Percentiles rank a stretch among this genome's conserved stretches.
phyloP scores from a whole-genome alignment of 2,888 invertebrate species.

The Pogonocherus hispidulus region DNA sequence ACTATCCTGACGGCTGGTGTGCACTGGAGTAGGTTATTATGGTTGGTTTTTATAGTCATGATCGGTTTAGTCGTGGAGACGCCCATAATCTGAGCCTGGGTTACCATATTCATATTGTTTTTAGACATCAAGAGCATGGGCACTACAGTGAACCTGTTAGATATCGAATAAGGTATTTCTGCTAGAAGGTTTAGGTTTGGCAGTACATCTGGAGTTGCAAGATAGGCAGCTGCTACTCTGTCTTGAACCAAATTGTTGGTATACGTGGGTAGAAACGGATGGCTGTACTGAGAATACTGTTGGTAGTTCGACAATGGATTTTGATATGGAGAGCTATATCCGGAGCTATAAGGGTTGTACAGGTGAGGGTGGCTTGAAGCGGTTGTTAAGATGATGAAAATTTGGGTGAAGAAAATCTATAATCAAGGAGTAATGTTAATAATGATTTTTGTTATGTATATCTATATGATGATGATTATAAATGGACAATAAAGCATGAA shows the following conservation, averaged over 20 bases:
- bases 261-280: slow-evolving; percentile 32
- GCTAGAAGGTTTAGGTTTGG: slow-evolving; percentile 63
- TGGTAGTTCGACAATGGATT: slow-evolving; percentile 33
- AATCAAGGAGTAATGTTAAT: background rate
- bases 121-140: slow-evolving; percentile 64
- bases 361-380: slow-evolving; percentile 33
- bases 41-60: slow-evolving; percentile 63
- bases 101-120: slow-evolving; percentile 63
- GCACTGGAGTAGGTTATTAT: slow-evolving; percentile 62
- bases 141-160: slow-evolving; percentile 62
- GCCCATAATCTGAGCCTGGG: slow-evolving; percentile 64
- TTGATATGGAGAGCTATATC: slow-evolving; percentile 40
- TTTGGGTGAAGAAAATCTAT: background rate
- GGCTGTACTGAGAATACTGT: slow-evolving; percentile 37
- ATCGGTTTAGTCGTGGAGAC: slow-evolving; percentile 64
- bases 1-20: slow-evolving; percentile 68
- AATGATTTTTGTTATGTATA: background rate
- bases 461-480: too few relatives aligned
- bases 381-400: background rate
- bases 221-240: slow-evolving; percentile 38
- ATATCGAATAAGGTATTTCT: slow-evolving; percentile 62
- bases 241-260: slow-evolving; percentile 39
- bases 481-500: too few relatives aligned
- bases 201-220: slow-evolving; percentile 40
- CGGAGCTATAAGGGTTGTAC: slow-evolving; percentile 44